Base-by-base conservation (phyloP, 64 coral and sea anemone species). In the Trachythela sp. region DNA sequence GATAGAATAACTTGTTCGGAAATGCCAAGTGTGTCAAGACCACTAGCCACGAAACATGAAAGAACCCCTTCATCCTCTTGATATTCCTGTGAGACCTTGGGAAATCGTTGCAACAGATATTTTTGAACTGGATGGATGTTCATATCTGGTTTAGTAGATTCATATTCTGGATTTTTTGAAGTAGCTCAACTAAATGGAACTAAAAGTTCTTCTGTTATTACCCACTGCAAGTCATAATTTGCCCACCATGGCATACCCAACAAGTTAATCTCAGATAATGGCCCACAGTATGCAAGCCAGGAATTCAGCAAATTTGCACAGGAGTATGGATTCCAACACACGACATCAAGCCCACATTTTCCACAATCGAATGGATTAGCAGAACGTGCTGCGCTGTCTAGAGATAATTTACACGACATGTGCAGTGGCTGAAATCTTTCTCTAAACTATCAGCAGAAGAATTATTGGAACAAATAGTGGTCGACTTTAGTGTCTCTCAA, bases 241-340 rank as follows among this genome's bases (percentile, higher is more conserved):
- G 64, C 67, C 0, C 13, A 22, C 10, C 56, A 88, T 76, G 87
- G 39, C 38, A 88, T 86, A 7, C 85, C 85, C 18, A 43, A 86
- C 24, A 48, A 86, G 29, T 48, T 87, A 14, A 18, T 54, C 32
- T 56, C 85, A 56, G 85, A 59, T 48, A 85, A 85, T 30, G 84
- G 84, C 17, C 84, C 40, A 48, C 84, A 85, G 84, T 85, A 41
- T 45, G 29, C 48, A 0, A 35, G 48, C 26, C 32, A 39, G 20
- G 48, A 48, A 87, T 58, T 87, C 54, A n/a, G 15, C 20, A n/a
- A 52, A 35, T 87, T 87, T 85, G 84, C 84, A 24, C 10, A 85
- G 13, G 18, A 40, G 42, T 85, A 85, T 85, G 84, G 39, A 14
- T 48, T 85, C 48, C 39, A 40, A 18, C 84, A 85, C 84, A 48